Percentiles rank a stretch among this genome's conserved stretches.
phyloP scores from a whole-genome alignment of 2,888 invertebrate genomes.

The Xiphydria camelus region DNA sequence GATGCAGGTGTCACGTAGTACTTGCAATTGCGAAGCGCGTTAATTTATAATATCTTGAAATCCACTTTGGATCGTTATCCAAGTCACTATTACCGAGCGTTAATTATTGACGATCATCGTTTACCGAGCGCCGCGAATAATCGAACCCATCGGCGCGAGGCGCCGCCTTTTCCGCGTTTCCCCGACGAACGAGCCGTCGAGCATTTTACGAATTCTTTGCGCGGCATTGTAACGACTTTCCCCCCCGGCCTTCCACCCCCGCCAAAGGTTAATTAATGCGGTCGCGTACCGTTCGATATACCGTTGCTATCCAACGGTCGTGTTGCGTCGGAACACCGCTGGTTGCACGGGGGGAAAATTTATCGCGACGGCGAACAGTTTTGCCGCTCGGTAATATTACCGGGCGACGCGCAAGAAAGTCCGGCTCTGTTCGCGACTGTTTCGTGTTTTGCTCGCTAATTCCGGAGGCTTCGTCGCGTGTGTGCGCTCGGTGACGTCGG shows the following conservation, averaged over 20 bases:
- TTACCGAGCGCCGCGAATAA: too few species aligned
- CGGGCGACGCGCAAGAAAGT: conserved; percentile 41
- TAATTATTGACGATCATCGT: too few species aligned
- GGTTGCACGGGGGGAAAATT: conserved; percentile 25
- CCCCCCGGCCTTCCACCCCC: too few species aligned
- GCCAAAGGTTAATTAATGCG: conserved; percentile 37
- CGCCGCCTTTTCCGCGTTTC: conserved; percentile 7
- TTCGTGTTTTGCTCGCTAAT: conserved; percentile 40
- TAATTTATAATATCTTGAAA: too few species aligned
- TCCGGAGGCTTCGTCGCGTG: neutral
- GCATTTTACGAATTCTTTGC: too few species aligned
- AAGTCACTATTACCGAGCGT: too few species aligned
- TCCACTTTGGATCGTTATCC: too few species aligned
- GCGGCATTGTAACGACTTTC: too few species aligned
- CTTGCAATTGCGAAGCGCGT: too few species aligned
- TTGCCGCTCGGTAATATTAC: conserved; percentile 47
- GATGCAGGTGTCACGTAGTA: too few species aligned
- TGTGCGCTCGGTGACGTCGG: too few species aligned
- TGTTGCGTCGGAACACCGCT: conserved; percentile 10
- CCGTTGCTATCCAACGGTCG: conserved; percentile 32
- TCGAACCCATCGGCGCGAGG: too few species aligned
- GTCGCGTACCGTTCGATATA: conserved; percentile 33
- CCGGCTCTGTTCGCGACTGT: conserved; percentile 23
- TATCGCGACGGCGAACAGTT: conserved; percentile 43
- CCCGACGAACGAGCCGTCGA: neutral